Evolutionary conservation across 2,888 invertebrate species (phyloP), one percentile per base, ranked within the genome.

Genomic region (Drosophila engyochracea): DNA sequence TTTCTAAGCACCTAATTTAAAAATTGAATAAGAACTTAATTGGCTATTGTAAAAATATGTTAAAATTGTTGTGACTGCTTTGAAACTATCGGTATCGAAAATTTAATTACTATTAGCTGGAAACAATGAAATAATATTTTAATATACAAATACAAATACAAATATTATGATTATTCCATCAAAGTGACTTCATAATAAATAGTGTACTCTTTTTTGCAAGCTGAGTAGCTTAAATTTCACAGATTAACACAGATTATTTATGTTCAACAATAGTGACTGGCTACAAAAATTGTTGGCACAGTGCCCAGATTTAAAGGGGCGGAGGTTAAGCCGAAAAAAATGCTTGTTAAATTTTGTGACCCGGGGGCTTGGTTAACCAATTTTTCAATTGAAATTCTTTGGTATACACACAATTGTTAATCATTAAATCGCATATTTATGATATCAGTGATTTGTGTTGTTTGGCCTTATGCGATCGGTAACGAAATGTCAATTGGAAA

Each of bases 351-450:
- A 74, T 70, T 68, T 70, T 74, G 57, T 75, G 79, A 82, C 89
- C 86, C 63, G 84, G 79, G 86, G 85, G 89, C 84, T 85, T 79
- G 84, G 85, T 82, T 89, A 70, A 68, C 76, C 79, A 83, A 81
- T 68, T 72, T 69, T 81, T 73, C 73, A 74, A 80, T 70, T 83
- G 72, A 69, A 78, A 88, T 89, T 85, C 84, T 88, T 83, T 61
- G 76, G 67, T 54, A 61, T 61, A 41, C 63, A 76, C 58, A 73
- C 85, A 81, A 83, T 85, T 75, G 79, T 52, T 71, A 73, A 76
- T 76, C 84, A 86, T 89, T 81, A 73, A 79, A 89, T 89, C 75
- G 79, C 69, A 72, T 77, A 82, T 73, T 82, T 88, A 75, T 70
- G 81, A 76, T 76, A 61, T 58, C 63, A 31, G 51, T 44, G 33